These are phyloP conservation scores for Chlorocebus sabaeus DNA, from an alignment of 2,113 vertebrate genomes.

Conservation along the genomic window DNA sequence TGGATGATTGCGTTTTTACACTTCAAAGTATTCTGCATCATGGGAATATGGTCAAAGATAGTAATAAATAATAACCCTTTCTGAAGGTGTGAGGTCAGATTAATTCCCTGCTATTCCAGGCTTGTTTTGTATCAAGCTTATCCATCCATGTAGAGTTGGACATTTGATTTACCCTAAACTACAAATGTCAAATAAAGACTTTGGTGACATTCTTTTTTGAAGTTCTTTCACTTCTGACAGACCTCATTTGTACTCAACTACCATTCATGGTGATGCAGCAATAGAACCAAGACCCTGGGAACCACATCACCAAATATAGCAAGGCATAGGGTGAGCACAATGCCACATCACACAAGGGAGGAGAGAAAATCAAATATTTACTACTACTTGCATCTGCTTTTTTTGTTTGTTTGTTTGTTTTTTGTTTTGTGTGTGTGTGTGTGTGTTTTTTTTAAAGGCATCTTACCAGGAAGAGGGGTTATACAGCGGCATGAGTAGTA, in stretches of 20 bases:
- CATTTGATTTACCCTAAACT: not conserved
- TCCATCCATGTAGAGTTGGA: not conserved
- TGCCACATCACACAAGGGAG: not conserved
- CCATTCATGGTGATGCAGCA: not conserved
- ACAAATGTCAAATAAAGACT: not conserved
- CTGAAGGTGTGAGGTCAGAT: constrained; percentile 6
- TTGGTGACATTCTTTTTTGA: not conserved
- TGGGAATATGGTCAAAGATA: not conserved
- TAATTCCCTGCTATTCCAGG: not conserved
- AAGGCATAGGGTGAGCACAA: not conserved
- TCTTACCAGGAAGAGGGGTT: not conserved
- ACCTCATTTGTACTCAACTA: not conserved
- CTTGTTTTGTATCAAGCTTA: not conserved
- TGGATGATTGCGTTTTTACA: not conserved
- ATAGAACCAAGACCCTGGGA: not conserved
- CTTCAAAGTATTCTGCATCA: not conserved
- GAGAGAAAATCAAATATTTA: not conserved
- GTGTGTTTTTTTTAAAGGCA: not conserved
- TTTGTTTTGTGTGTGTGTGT: too few species aligned
- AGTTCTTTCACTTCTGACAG: not conserved
- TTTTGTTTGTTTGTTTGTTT: not conserved
- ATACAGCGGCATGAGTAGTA: not conserved
- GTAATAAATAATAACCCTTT: not conserved
- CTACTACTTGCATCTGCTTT: not conserved
- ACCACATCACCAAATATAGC: not conserved